These are phyloP conservation scores for Patella vulgata DNA, from an alignment of 1,140 invertebrate genomes.

Conservation along the genomic window DNA sequence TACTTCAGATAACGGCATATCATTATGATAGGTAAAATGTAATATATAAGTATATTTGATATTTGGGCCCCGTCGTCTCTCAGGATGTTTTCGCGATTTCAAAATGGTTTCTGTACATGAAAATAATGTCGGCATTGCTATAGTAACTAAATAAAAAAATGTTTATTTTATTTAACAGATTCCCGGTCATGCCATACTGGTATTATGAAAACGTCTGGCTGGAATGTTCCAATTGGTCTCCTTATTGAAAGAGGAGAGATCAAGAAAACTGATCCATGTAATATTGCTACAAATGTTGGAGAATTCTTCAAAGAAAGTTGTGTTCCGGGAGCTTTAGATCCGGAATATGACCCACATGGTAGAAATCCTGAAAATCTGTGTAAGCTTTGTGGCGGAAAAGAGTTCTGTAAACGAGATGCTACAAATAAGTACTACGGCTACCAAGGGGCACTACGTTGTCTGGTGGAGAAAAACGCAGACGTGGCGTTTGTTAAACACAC, in stretches of 20 bases:
- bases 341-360: slow-evolving; percentile 75
- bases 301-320: slow-evolving; percentile 91
- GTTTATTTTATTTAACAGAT: slow-evolving; percentile 22
- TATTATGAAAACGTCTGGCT: slow-evolving; percentile 89
- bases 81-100: too few relatives aligned
- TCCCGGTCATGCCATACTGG: slow-evolving; percentile 85
- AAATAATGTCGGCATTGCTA: too few relatives aligned
- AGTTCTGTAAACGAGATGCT: slow-evolving; percentile 82
- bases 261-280: slow-evolving; percentile 83
- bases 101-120: too few relatives aligned
- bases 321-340: slow-evolving; percentile 85
- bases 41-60: too few relatives aligned
- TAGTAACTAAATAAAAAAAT: too few relatives aligned
- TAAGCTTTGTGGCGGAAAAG: slow-evolving; percentile 83
- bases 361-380: slow-evolving; percentile 86
- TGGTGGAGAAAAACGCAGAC: slow-evolving; percentile 81
- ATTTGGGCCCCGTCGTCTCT: too few relatives aligned
- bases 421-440: slow-evolving; percentile 87
- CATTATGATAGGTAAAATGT: too few relatives aligned
- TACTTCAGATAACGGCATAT: too few relatives aligned
- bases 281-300: slow-evolving; percentile 85
- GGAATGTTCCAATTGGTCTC: slow-evolving; percentile 92
- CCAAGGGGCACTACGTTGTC: slow-evolving; percentile 87
- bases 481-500: slow-evolving; percentile 94
- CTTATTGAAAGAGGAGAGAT: slow-evolving; percentile 93